Conservation (phyloP, 2,797 vertebrate genomes). For the Otus scops region DNA sequence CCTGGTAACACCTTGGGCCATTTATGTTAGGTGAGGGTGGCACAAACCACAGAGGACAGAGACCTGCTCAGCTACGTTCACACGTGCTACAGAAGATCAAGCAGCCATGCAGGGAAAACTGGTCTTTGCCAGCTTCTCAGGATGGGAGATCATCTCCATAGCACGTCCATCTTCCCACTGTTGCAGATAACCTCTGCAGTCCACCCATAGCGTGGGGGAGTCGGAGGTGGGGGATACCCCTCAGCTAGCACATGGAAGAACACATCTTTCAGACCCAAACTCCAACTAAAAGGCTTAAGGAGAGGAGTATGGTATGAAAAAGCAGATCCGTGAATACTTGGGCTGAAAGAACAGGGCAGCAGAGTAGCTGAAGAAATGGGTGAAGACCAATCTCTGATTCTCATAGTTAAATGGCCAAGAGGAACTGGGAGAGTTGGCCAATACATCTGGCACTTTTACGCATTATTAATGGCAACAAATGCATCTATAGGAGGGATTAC, state of each 20-base stretch:
- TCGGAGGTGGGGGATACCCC: rapidly evolving
- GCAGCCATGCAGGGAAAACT: background rate
- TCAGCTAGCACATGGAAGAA: background rate
- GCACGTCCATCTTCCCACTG: rapidly evolving
- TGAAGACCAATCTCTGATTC: background rate
- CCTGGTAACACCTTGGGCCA: background rate
- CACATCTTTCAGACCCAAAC: background rate
- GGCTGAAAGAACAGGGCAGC: background rate
- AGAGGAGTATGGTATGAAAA: rapidly evolving
- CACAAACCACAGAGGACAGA: rapidly evolving
- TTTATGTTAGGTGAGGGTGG: background rate
- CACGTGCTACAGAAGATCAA: background rate
- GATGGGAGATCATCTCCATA: background rate
- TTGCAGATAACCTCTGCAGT: background rate
- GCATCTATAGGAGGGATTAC: background rate
- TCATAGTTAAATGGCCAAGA: background rate
- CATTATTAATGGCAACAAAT: too few relatives aligned
- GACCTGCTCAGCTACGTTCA: background rate
- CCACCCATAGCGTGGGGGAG: rapidly evolving
- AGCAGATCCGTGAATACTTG: background rate
- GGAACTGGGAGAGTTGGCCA: background rate
- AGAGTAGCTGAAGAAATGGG: background rate
- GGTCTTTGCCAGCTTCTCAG: background rate
- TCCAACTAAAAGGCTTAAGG: background rate
- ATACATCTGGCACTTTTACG: rapidly evolving